A percentile compares a stretch with the other conserved stretches of the same genome.
These are phyloP conservation scores for Penelope pileata DNA, from an alignment of 2,113 vertebrate genomes.

Conservation along the genomic window DNA sequence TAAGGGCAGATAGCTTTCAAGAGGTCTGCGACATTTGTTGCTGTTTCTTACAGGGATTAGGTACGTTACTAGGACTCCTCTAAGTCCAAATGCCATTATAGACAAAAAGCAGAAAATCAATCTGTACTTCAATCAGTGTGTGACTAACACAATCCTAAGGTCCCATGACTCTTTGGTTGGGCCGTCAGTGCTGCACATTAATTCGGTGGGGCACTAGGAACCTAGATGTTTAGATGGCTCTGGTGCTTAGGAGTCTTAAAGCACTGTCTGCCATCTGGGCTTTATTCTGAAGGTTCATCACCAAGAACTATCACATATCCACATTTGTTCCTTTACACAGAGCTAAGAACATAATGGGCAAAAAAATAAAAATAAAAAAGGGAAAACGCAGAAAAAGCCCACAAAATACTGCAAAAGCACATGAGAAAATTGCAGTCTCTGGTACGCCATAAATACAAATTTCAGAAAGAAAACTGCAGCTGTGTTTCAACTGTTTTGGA, in stretches of 20 bases:
- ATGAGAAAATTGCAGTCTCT: not conserved
- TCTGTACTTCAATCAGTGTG: not conserved
- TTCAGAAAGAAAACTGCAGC: conserved; percentile 17
- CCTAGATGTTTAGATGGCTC: not conserved
- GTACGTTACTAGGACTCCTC: not conserved
- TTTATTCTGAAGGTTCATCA: not conserved
- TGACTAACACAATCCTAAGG: not conserved
- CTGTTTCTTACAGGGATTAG: not conserved
- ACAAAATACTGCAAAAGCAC: not conserved
- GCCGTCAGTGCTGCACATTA: not conserved
- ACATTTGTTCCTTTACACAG: not conserved
- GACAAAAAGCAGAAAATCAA: not conserved
- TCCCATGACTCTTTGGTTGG: not conserved
- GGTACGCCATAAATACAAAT: not conserved
- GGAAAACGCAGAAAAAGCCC: not conserved
- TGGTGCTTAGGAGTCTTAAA: not conserved
- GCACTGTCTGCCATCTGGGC: not conserved
- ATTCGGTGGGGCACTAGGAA: not conserved
- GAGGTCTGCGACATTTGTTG: not conserved
- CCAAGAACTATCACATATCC: not conserved
- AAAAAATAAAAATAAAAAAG: not conserved
- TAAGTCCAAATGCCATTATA: not conserved
- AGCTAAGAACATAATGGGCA: not conserved
- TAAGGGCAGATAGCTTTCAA: not conserved
- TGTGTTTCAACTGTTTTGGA: conserved; percentile 29